Conservation (phyloP, 2,888 invertebrate species). For the Dynastes tityus region DNA sequence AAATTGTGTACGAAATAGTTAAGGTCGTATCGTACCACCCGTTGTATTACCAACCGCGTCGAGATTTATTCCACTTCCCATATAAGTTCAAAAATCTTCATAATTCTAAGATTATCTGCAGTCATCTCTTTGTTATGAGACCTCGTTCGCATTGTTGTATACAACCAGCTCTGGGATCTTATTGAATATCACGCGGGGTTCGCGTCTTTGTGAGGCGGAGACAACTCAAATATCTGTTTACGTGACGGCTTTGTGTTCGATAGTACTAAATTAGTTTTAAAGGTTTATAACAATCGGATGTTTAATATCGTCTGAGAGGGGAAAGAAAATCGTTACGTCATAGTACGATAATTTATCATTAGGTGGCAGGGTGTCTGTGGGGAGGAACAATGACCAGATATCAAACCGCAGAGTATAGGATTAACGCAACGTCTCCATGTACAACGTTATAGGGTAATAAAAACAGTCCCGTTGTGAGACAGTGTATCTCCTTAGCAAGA, state of each 20-base stretch:
- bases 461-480: conserved; percentile 7
- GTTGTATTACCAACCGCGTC: neutral
- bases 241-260: conserved; percentile 51
- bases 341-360: conserved; percentile 51
- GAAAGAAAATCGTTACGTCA: conserved; percentile 47
- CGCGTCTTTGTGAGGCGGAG: conserved; percentile 44
- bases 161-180: conserved; percentile 43
- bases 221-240: conserved; percentile 54
- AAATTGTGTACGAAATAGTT: neutral
- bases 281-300: conserved; percentile 49
- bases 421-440: conserved; percentile 6
- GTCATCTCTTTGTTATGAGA: conserved; percentile 54
- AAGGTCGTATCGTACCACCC: conserved; percentile 30
- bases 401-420: conserved; percentile 21
- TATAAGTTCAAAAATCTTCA: conserved; percentile 48
- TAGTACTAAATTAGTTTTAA: conserved; percentile 55
- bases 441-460: neutral
- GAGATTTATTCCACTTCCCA: conserved; percentile 25
- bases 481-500: conserved; percentile 6
- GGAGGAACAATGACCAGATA: conserved; percentile 18
- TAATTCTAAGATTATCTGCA: conserved; percentile 53
- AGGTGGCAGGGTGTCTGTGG: conserved; percentile 2
- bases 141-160: conserved; percentile 51
- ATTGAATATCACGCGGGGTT: conserved; percentile 54
- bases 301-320: neutral